A percentile compares a stretch with the other conserved stretches of the same genome.
Conservation (phyloP, 2,113 vertebrate species). For the Corythaixoides concolor region DNA sequence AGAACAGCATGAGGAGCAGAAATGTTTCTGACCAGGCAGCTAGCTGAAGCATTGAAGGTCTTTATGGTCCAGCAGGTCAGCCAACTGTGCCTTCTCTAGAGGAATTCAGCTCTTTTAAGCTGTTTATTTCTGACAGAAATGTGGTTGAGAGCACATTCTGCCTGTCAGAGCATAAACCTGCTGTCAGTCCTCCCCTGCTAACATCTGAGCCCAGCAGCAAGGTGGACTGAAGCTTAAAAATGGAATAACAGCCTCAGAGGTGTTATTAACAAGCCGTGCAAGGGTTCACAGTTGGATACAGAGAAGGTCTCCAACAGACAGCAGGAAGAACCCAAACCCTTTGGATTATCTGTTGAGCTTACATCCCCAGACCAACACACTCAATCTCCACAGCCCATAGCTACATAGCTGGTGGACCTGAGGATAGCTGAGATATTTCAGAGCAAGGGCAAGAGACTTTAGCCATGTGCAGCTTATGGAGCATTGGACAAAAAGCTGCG, state of each 20-base stretch:
- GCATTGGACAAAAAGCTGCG: background rate
- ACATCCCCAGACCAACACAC: background rate
- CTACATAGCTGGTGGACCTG: background rate
- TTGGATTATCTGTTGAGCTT: background rate
- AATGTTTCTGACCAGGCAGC: background rate
- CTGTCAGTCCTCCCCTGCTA: background rate
- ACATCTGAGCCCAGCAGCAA: background rate
- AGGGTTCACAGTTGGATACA: accelerated
- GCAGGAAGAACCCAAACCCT: background rate
- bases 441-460: background rate
- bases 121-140: background rate
- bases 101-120: background rate
- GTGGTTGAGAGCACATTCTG: background rate
- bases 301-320: background rate
- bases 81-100: background rate
- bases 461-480: background rate
- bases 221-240: background rate
- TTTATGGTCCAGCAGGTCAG: background rate
- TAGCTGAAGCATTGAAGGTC: background rate
- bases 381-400: background rate
- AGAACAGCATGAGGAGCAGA: background rate
- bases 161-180: background rate
- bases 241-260: background rate
- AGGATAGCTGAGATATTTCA: background rate
- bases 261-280: background rate